phyloP scores from a whole-genome alignment of 2,888 invertebrate species.

The Homarus gammarus region DNA sequence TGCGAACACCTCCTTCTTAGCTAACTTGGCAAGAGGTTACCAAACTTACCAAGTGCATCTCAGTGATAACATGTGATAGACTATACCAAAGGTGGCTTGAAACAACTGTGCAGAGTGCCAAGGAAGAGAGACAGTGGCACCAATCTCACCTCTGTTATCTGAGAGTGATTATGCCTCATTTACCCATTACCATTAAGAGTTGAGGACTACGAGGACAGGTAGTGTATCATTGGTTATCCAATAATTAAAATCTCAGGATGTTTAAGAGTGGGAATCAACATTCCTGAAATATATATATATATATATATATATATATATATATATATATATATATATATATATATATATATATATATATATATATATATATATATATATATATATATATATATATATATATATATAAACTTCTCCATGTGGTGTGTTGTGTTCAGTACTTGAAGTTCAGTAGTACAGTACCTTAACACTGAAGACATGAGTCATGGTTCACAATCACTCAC shows the following conservation, averaged over 20 bases:
- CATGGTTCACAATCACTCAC: not conserved
- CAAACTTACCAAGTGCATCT: conserved; percentile 72
- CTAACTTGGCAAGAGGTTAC: conserved; percentile 59
- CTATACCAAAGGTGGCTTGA: conserved; percentile 73
- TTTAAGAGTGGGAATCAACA: conserved; percentile 44
- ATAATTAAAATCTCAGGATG: conserved; percentile 34
- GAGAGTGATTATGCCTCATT: conserved; percentile 28
- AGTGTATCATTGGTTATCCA: conserved; percentile 15
- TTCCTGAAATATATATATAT: conserved; percentile 52
- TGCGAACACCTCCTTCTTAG: conserved; percentile 54
- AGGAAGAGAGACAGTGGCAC: conserved; percentile 55
- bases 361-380: too few relatives aligned
- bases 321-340: too few relatives aligned
- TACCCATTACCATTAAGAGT: conserved; percentile 23
- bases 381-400: too few relatives aligned
- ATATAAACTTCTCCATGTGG: conserved; percentile 7
- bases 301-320: too few relatives aligned
- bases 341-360: too few relatives aligned
- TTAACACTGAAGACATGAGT: conserved; percentile 11
- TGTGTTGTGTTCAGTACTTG: not conserved
- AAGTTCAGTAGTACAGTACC: conserved; percentile 38
- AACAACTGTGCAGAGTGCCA: conserved; percentile 57
- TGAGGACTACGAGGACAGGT: not conserved
- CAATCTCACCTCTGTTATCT: conserved; percentile 26
- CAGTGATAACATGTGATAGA: conserved; percentile 73